A percentile compares a stretch with the other conserved stretches of the same genome.
These are phyloP conservation scores for Semnornis frantzii DNA, from an alignment of 2,113 vertebrate species.

Conservation along the genomic window DNA sequence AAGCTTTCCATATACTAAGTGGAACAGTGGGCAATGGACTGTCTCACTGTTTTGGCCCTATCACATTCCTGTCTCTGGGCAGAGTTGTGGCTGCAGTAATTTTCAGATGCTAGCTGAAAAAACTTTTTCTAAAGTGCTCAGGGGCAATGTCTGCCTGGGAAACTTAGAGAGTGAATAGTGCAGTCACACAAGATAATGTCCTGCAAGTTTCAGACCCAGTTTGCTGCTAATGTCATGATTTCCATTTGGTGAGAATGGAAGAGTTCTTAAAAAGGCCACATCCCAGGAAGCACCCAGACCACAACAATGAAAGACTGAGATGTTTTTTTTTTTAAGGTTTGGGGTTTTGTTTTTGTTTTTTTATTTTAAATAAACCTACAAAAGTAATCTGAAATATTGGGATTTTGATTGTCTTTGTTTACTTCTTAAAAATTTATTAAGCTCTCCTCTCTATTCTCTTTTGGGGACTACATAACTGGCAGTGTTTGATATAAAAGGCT, in stretches of 20 bases:
- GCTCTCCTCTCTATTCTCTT: not conserved
- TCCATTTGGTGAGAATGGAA: not conserved
- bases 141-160: not conserved
- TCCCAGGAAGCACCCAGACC: not conserved
- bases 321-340: not conserved
- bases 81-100: not conserved
- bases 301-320: not conserved
- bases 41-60: not conserved
- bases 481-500: slow-evolving; percentile 38
- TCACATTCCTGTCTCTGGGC: not conserved
- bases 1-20: not conserved
- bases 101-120: not conserved
- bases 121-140: not conserved
- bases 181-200: not conserved
- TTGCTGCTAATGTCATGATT: not conserved
- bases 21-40: not conserved
- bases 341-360: too few relatives aligned
- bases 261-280: not conserved
- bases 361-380: not conserved
- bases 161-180: not conserved
- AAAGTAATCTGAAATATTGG: not conserved
- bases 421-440: not conserved
- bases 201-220: not conserved
- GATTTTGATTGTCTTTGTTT: not conserved
- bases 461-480: not conserved